phyloP scores from a whole-genome alignment of 2,797 vertebrate genomes.

The Rhabdophis nuchalis region DNA sequence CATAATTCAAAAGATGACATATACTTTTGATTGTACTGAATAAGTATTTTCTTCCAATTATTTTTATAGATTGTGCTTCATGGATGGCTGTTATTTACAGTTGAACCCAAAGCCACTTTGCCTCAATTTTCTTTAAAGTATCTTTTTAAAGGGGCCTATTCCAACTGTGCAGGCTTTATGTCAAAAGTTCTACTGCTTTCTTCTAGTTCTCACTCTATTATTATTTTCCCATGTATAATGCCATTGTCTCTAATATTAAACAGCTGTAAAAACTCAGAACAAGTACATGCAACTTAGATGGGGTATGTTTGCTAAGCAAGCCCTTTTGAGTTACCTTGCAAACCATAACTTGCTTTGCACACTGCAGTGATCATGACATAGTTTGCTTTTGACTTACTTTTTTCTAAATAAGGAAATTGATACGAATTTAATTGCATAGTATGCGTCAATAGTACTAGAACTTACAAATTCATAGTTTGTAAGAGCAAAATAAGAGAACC shows the following conservation, averaged over 20 bases:
- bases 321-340: not conserved
- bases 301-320: not conserved
- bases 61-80: not conserved
- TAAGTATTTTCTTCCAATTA: not conserved
- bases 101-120: not conserved
- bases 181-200: not conserved
- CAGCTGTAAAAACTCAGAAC: not conserved
- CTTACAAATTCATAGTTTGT: not conserved
- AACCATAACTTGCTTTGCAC: not conserved
- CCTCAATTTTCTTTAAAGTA: not conserved
- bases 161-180: not conserved
- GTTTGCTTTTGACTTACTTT: not conserved
- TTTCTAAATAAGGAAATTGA: not conserved
- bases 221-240: not conserved
- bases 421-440: not conserved
- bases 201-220: not conserved
- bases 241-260: not conserved
- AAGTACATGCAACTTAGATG: not conserved
- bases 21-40: not conserved
- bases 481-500: not conserved
- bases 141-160: not conserved
- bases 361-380: not conserved
- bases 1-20: not conserved
- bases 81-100: not conserved
- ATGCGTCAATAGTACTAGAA: not conserved